Evolutionary conservation across 2,888 invertebrate genomes (phyloP), one percentile per base, ranked within the genome.

Genomic region (Meta bourneti): DNA sequence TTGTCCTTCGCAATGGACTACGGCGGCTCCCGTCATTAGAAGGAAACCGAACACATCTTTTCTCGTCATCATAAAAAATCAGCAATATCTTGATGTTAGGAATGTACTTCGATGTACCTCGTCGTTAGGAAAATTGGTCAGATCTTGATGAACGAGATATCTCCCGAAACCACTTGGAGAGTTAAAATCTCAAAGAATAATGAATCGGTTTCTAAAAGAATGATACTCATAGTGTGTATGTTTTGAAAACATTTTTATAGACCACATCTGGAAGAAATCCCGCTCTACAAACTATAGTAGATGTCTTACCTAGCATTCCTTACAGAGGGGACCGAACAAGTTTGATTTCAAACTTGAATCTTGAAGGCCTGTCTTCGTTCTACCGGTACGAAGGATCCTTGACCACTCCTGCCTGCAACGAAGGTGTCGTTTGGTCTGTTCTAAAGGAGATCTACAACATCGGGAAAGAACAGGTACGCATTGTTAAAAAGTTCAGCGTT

Each of bases 331-430:
- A 71, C 2, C 48, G 16, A 0, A 77, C 84, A 9, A 7, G 79
- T 5, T 54, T 84, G 0, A 34, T 6, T 0, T 48, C n/a, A 0
- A 11, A 48, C 7, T 11, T 90, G 7, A 79, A 80, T 34, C 52
- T 90, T 54, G 49, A 49, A 19, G 20, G 80, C 6, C 71, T 90
- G 9, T 7, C 79, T 8, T 51, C 75, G 6, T 80, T 61, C 74
- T 90, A 72, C 79, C 74, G 85, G 0, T 90, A 90, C 52, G 13
- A 34, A 1, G 90, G 90, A 4, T 85, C 90, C 16, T 49, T 90
- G 7, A 90, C 90, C 19, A 81, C 85, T 0, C 90, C 90, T 9
- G 19, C 69, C 13, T 90, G 90, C 69, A 49, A n/a, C 13, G 74
- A 90, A 52, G 75, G 70, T 16, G 90, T 80, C 7, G 74, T 51